Base-by-base conservation (phyloP, 2,888 invertebrate species). In the Allolobophora icterica region DNA sequence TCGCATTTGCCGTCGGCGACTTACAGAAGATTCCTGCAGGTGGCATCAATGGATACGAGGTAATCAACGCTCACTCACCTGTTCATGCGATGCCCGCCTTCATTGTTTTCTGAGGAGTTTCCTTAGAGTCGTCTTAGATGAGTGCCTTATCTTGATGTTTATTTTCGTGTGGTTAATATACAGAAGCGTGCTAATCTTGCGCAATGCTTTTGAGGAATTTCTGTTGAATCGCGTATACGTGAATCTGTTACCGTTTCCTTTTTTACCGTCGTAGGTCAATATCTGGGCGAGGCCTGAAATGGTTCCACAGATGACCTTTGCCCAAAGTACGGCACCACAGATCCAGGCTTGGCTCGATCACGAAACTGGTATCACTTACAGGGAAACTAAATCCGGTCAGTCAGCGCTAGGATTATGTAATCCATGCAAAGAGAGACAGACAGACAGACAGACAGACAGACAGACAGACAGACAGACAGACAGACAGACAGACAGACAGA, bases 1-100 rank as follows among this genome's bases (percentile, higher is more conserved):
- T 92, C 84, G 84, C 87, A 45, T 42, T 92, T 84, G 92, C 90
- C 2, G 84, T 92, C 84, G 90, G 91, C n/a, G 92, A 92, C 45
- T 90, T 92, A 21, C 52, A 87, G 38, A 42, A 91, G 45, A 24
- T 92, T 30, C 91, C 92, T 3, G 40, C 90, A 34, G 71, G 71
- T 21, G 1, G 13, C 38, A 84, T 3, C 35, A 90, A 83, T 71
- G 35, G 38, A 38, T 52, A 84, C 84, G 33, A 84, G 84, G 84
- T 84, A 35, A 84, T 42, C 15, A 42, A 42, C 17, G 17, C 17
- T 42, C 42, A 17, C 42, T 1, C 17, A 42, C 42, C 42, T 38
- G 38, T 38, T 38, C 38, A 38, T 38, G 38, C 38, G 38, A 38
- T 38, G 38, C 38, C 38, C 38, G 8, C 38, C 38, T 8, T 5